Conservation (phyloP, 2,113 vertebrate species). For the Cricetomys ansorgei region DNA sequence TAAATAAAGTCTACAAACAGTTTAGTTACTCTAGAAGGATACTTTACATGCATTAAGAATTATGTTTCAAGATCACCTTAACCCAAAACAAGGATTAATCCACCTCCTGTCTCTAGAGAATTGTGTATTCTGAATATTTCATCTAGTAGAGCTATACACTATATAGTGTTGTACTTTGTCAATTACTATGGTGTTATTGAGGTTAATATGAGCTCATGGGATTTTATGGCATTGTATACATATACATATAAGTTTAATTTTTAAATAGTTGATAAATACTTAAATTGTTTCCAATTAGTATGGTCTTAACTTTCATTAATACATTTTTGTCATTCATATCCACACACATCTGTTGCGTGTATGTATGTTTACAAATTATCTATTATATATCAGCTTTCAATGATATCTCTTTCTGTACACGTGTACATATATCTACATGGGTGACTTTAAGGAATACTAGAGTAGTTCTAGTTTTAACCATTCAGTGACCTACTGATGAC, state of each 20-base stretch:
- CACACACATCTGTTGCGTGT: no score
- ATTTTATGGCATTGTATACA: neutral
- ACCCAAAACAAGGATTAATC: neutral
- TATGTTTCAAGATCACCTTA: neutral
- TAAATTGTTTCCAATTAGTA: neutral
- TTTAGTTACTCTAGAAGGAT: neutral
- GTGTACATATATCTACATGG: no score
- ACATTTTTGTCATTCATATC: neutral
- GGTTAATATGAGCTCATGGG: neutral
- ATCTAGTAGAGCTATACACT: neutral
- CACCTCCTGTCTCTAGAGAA: neutral
- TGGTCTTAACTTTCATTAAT: neutral
- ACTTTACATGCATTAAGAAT: neutral
- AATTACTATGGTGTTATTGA: neutral
- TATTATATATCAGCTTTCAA: no score
- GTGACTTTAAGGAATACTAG: no score
- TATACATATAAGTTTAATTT: neutral
- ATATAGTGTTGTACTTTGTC: neutral
- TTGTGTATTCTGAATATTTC: neutral
- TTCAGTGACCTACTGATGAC: neutral
- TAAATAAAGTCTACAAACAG: neutral
- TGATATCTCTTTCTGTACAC: no score
- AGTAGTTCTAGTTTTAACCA: neutral
- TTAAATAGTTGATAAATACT: neutral
- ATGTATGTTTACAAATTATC: no score